Conservation (phyloP, 2,888 invertebrate genomes). For the Calameuta pallipes region DNA sequence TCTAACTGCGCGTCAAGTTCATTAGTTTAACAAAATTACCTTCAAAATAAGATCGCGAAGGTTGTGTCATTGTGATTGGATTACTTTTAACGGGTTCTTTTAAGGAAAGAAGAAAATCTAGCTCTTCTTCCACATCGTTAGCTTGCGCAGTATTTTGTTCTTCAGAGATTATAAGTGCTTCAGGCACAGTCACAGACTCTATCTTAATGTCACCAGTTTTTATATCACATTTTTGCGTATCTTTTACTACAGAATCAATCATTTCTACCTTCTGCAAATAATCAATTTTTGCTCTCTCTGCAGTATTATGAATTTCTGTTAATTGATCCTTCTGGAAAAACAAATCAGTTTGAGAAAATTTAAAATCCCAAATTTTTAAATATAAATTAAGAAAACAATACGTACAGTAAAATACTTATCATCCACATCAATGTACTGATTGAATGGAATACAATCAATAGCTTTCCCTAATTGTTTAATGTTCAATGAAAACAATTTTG, state of each 20-base stretch:
- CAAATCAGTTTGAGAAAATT: not conserved
- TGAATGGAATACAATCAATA: conserved; percentile 67
- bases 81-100: conserved; percentile 42
- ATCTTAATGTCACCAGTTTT: not conserved
- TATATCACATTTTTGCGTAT: not conserved
- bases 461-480: conserved; percentile 62
- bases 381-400: conserved; percentile 3
- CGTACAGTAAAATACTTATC: conserved; percentile 63
- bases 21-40: not conserved
- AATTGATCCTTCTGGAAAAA: conserved; percentile 48
- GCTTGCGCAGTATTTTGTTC: conserved; percentile 24
- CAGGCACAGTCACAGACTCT: not conserved
- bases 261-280: conserved; percentile 21
- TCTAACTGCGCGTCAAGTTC: not conserved
- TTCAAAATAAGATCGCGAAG: conserved; percentile 12
- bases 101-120: conserved; percentile 54
- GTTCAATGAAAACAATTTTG: conserved; percentile 66
- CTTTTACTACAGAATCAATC: not conserved
- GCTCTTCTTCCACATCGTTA: conserved; percentile 42
- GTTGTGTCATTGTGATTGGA: conserved; percentile 15
- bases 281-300: conserved; percentile 33
- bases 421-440: conserved; percentile 64
- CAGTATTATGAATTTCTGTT: conserved; percentile 38
- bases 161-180: conserved; percentile 1
- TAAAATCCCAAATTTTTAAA: conserved; percentile 1